Percentiles rank a stretch among this genome's conserved stretches.
phyloP scores from a whole-genome alignment of 2,888 invertebrate genomes.

The Nebria salina region DNA sequence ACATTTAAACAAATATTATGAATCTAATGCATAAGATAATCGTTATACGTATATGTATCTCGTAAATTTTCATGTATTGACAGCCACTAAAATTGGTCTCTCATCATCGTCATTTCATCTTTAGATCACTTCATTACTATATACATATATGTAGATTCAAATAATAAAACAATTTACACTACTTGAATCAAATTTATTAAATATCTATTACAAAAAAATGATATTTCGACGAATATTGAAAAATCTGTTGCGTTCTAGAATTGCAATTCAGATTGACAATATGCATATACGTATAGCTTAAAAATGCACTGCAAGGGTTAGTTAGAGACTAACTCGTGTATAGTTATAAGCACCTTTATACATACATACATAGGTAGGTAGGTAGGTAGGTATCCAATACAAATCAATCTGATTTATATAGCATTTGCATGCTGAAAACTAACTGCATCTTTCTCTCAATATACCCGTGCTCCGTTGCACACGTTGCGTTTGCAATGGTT shows the following conservation, averaged over 20 bases:
- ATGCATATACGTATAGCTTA: too few species aligned
- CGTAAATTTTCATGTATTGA: slow-evolving; percentile 38
- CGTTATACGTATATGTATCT: slow-evolving; percentile 23
- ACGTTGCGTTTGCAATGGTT: background rate
- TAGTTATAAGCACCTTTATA: slow-evolving; percentile 19
- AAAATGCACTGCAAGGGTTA: too few species aligned
- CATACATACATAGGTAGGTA: too few species aligned
- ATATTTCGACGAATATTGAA: too few species aligned
- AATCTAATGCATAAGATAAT: slow-evolving; percentile 46
- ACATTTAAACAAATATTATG: slow-evolving; percentile 45
- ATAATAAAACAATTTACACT: too few species aligned
- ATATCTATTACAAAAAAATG: too few species aligned
- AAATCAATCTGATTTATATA: slow-evolving; percentile 45
- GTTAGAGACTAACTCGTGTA: slow-evolving; percentile 9
- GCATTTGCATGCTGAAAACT: slow-evolving; percentile 42
- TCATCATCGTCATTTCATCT: background rate
- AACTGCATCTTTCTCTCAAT: slow-evolving; percentile 3
- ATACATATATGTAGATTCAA: too few species aligned
- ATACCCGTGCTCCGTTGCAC: background rate
- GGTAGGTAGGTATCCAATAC: slow-evolving; percentile 22
- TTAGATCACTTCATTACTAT: background rate
- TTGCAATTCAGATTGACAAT: too few species aligned
- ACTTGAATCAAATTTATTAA: too few species aligned
- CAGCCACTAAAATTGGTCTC: slow-evolving; percentile 32
- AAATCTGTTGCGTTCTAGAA: too few species aligned